A percentile compares a stretch with the other conserved stretches of the same genome.
These are phyloP conservation scores for Tetraodon nigroviridis DNA, from an alignment of 2,113 vertebrate genomes.

Conservation along the genomic window DNA sequence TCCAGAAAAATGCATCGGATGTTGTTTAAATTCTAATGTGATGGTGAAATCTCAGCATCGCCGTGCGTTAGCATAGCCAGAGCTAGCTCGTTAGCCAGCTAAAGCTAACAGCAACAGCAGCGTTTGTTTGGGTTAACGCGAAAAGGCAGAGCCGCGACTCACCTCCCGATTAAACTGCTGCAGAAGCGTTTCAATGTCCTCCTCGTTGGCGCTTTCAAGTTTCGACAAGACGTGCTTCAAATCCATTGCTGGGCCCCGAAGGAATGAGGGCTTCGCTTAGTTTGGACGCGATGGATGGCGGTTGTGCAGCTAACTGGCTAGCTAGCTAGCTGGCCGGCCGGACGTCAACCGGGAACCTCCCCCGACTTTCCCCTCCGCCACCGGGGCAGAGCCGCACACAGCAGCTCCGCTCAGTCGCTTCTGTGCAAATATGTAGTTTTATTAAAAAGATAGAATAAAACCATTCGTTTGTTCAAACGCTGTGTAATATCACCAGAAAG, in stretches of 20 bases:
- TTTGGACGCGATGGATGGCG: not conserved
- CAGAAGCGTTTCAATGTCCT: constrained; percentile 56
- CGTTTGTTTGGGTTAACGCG: constrained; percentile 54
- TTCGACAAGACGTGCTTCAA: constrained; percentile 58
- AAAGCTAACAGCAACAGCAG: constrained; percentile 28
- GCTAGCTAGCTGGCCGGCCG: constrained; percentile 36
- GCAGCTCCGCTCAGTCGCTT: too few relatives aligned
- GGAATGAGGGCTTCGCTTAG: not conserved
- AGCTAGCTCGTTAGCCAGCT: constrained; percentile 24
- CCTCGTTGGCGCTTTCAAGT: constrained; percentile 59
- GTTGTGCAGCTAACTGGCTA: constrained; percentile 22
- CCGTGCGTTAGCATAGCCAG: not conserved
- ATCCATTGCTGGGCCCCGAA: constrained; percentile 58
- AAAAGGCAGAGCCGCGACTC: constrained; percentile 25
- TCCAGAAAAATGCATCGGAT: not conserved
- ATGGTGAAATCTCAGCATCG: not conserved
- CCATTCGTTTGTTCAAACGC: too few relatives aligned
- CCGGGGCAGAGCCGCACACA: too few relatives aligned
- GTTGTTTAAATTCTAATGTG: not conserved
- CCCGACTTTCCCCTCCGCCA: too few relatives aligned
- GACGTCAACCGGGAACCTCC: not conserved
- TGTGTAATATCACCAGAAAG: too few relatives aligned
- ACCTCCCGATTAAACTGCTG: constrained; percentile 71
- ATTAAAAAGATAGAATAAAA: too few relatives aligned
- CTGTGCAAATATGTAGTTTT: too few relatives aligned